Conservation (phyloP, 2,113 vertebrate genomes). For the Excalfactoria chinensis region DNA sequence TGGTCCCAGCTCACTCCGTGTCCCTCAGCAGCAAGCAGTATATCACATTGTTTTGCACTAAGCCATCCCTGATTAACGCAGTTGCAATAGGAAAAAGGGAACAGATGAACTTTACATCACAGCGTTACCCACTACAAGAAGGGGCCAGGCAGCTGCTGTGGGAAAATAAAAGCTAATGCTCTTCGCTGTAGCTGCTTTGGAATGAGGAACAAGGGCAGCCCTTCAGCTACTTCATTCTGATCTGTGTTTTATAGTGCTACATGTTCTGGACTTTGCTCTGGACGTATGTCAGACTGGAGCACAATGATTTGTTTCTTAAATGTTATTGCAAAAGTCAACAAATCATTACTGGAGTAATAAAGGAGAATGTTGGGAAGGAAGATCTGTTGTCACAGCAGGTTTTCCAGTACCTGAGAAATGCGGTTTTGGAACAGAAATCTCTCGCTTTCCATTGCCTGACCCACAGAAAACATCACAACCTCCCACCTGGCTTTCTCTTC, state of each 20-base stretch:
- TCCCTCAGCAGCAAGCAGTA: neutral
- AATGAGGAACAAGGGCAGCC: constrained; percentile 17
- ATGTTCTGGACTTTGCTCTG: constrained; percentile 65
- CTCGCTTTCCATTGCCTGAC: neutral
- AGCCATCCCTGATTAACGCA: neutral
- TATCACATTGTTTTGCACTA: neutral
- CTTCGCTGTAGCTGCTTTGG: neutral
- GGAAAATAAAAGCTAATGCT: neutral
- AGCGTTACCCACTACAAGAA: neutral
- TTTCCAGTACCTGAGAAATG: neutral
- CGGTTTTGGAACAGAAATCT: neutral
- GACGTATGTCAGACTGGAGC: constrained; percentile 11
- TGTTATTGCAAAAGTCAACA: constrained; percentile 47
- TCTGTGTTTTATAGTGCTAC: constrained; percentile 47
- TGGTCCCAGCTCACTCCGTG: neutral
- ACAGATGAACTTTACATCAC: neutral
- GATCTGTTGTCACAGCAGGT: neutral
- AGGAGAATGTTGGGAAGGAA: constrained; percentile 15
- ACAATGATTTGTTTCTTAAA: constrained; percentile 49
- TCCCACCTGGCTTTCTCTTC: neutral
- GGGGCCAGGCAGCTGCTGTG: neutral
- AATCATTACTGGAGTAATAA: constrained; percentile 38
- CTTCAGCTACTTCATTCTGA: constrained; percentile 22
- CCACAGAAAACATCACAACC: neutral
- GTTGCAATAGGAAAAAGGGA: neutral